Base-by-base conservation (phyloP, 2,888 invertebrate species). In the Strigamia maritima region DNA sequence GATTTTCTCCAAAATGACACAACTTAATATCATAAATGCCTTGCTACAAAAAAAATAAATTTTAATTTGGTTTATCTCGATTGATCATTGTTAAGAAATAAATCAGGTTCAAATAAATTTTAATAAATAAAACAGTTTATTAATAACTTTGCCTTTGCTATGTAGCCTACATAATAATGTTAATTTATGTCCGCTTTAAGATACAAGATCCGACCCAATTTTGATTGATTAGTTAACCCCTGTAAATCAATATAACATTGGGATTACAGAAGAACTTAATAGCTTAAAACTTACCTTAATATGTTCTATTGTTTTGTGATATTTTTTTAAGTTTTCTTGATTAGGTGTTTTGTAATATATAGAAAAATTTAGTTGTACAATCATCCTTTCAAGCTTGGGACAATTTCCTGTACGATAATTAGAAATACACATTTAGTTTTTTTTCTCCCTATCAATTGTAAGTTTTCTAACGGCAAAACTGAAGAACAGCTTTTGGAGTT, bases 401-500 rank as follows among this genome's bases (percentile, higher is more conserved):
- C 54, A 54, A 54, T 54, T 54, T n/a, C n/a, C 54, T 54, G 19
- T 1, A 54, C 16, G 19, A 54, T 4, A 19, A 54, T 19, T 19
- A 54, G 19, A 35, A 35, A 35, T 35, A 6, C 6, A 35, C 35
- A 35, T 35, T 1, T 35, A 35, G 0, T 35, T 35, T 35, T 35
- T 6, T 35, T 35, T 35, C 6, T 35, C 10, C 10, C 8, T 3
- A 35, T n/a, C 0, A n/a, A n/a, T 19, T 16, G 7, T n/a, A 54
- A 44, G n/a, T 19, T 54, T 2, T 19, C 54, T 54, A n/a, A 74
- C 26, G 26, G 22, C 28, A 70, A 28, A 70, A 70, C 24, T 70
- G 70, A 70, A 70, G 70, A 0, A 22, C 19, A 14, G 74, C 74
- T 35, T 74, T 74, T 28, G 74, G 74, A 74, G 74, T 74, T 14